phyloP scores from a whole-genome alignment of 2,797 vertebrate genomes.

The Mallotus villosus region DNA sequence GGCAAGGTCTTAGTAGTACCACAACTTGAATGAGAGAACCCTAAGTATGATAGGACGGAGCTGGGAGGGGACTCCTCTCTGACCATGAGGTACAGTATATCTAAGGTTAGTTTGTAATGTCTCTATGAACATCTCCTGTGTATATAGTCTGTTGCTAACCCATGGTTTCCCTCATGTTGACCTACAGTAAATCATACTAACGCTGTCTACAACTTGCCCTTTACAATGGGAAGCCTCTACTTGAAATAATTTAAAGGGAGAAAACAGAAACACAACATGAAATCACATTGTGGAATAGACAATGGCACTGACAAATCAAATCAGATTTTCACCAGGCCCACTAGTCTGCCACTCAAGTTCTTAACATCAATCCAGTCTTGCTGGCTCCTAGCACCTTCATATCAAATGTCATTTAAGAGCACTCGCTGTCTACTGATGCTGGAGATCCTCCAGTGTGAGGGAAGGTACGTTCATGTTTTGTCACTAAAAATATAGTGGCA shows the following conservation, averaged over 20 bases:
- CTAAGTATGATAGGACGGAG: not conserved
- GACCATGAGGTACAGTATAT: not conserved
- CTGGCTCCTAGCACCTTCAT: not conserved
- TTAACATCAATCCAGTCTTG: not conserved
- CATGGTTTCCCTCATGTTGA: constrained; percentile 23
- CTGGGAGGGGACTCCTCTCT: not conserved
- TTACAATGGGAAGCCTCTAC: not conserved
- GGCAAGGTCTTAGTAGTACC: not conserved
- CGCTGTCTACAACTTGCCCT: not conserved
- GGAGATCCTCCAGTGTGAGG: not conserved
- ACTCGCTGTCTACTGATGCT: not conserved
- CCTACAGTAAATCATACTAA: constrained; percentile 41
- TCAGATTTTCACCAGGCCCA: no score
- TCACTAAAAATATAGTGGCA: not conserved
- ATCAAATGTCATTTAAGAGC: not conserved
- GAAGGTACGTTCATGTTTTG: not conserved
- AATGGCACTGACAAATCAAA: no score
- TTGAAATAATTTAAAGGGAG: not conserved
- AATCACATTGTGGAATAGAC: not conserved
- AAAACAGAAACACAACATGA: constrained; percentile 19
- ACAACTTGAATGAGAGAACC: not conserved
- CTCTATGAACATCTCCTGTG: no score
- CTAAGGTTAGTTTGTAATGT: not conserved
- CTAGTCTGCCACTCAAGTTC: not conserved
- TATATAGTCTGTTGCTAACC: no score